A percentile compares a stretch with the other conserved stretches of the same genome.
These are phyloP conservation scores for Andinoacara biseriatus DNA, from an alignment of 2,113 vertebrate species.

Conservation along the genomic window DNA sequence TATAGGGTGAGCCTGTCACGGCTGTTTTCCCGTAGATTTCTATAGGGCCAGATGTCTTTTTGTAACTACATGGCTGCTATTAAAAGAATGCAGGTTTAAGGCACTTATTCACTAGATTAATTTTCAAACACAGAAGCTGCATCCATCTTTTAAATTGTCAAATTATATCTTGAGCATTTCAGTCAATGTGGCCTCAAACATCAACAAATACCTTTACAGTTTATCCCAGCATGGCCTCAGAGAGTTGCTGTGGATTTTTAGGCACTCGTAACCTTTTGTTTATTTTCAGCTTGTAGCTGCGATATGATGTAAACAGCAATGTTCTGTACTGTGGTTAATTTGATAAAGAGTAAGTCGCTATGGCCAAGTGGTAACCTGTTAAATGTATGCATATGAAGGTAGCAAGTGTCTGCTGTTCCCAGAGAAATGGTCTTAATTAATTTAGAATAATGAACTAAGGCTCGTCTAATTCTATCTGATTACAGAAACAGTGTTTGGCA, in stretches of 20 bases:
- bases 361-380: background rate
- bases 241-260: background rate
- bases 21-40: background rate
- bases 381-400: background rate
- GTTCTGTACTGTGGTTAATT: background rate
- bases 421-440: constrained; percentile 36
- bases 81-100: background rate
- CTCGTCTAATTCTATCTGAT: constrained; percentile 43
- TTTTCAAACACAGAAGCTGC: too few relatives aligned
- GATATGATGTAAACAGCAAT: background rate
- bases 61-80: background rate
- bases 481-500: constrained; percentile 14
- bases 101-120: too few relatives aligned
- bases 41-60: background rate
- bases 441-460: constrained; percentile 41
- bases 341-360: background rate
- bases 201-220: too few relatives aligned
- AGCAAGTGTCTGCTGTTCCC: background rate
- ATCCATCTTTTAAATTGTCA: too few relatives aligned
- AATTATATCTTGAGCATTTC: too few relatives aligned
- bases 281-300: background rate
- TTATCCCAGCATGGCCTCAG: too few relatives aligned
- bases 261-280: background rate
- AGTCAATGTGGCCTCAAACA: too few relatives aligned
- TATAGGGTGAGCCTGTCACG: background rate